Conservation (phyloP, 2,113 vertebrate species). For the Nannospalax galili region DNA sequence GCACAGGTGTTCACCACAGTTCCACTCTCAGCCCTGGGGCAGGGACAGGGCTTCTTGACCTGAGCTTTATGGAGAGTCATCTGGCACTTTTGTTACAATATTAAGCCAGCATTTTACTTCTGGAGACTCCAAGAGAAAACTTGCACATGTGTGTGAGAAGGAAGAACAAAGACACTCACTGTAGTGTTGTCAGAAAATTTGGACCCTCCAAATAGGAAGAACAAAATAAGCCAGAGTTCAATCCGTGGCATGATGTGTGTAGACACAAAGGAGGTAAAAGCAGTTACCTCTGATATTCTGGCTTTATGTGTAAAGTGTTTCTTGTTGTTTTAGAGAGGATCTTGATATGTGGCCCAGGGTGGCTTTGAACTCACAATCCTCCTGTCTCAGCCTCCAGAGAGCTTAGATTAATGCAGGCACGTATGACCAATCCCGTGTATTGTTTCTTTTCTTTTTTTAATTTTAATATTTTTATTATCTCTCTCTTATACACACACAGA, state of each 20-base stretch:
- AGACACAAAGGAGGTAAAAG: not conserved
- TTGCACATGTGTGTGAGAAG: not conserved
- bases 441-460: not conserved
- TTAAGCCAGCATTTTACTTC: not conserved
- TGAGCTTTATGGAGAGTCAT: not conserved
- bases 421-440: not conserved
- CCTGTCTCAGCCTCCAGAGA: not conserved
- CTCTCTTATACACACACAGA: too few species aligned
- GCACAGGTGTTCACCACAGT: not conserved
- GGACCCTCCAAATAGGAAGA: not conserved
- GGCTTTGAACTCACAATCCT: not conserved
- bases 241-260: not conserved
- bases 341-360: not conserved
- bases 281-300: not conserved
- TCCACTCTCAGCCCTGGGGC: not conserved
- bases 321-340: not conserved
- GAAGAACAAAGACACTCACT: not conserved
- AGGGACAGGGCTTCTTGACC: not conserved
- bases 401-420: not conserved
- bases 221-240: not conserved
- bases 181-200: not conserved
- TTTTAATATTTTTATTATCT: too few species aligned
- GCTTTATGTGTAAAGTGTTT: not conserved
- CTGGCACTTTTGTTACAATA: not conserved
- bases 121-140: conserved; percentile 1